Percentiles rank a stretch among this genome's conserved stretches.
phyloP scores from a whole-genome alignment of 2,888 invertebrate species.

The Crocallis elinguaria region DNA sequence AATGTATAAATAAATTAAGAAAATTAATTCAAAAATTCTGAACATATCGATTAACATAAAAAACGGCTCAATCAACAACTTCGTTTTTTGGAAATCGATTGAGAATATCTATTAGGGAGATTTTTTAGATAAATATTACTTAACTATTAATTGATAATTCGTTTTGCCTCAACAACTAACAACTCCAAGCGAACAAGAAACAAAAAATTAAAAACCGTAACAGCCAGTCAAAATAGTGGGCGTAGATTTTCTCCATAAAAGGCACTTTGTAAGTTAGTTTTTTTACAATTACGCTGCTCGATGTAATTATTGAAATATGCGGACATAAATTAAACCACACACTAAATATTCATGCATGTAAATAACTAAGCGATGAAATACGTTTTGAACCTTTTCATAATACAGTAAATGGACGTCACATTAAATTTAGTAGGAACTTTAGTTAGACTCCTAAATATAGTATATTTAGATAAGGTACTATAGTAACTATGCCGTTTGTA shows the following conservation, averaged over 20 bases:
- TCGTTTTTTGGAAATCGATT: too few species aligned
- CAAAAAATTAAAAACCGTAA: conserved; percentile 21
- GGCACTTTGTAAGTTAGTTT: conserved; percentile 27
- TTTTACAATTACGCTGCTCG: conserved; percentile 10
- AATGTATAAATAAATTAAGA: too few species aligned
- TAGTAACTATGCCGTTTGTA: not conserved
- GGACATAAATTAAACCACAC: conserved; percentile 30
- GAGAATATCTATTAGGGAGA: too few species aligned
- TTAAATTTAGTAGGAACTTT: not conserved
- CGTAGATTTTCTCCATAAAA: conserved; percentile 24
- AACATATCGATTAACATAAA: too few species aligned
- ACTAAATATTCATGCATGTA: not conserved
- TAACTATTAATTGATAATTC: not conserved
- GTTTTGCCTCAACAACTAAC: conserved; percentile 15
- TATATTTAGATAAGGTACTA: not conserved
- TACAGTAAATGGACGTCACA: not conserved
- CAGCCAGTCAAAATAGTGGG: conserved; percentile 20
- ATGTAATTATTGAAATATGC: conserved; percentile 33
- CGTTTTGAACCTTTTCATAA: not conserved
- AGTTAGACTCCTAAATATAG: too few species aligned
- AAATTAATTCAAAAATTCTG: too few species aligned
- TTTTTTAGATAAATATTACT: too few species aligned
- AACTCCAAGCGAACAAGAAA: conserved; percentile 18
- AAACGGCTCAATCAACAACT: too few species aligned
- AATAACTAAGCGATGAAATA: not conserved